Evolutionary conservation across 2,113 vertebrate genomes (phyloP).

Genomic region (Panthera leo): DNA sequence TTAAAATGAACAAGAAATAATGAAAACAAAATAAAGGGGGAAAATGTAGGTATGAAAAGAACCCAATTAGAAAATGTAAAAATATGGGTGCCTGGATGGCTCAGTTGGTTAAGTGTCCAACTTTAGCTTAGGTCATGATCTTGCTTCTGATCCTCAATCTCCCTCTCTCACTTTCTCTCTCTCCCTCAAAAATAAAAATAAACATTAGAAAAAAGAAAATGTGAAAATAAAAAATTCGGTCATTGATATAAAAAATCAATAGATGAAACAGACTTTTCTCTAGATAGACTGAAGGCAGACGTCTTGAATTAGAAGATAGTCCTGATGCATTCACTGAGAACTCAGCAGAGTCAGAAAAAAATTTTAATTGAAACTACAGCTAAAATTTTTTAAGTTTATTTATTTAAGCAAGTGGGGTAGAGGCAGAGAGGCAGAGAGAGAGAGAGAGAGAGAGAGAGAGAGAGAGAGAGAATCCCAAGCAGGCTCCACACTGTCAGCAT

Average conservation of each 20-base stretch:
- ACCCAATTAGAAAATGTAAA: neutral
- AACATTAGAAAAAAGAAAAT: neutral
- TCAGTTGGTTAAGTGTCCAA: neutral
- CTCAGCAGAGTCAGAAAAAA: neutral
- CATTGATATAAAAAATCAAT: neutral
- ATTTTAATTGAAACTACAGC: neutral
- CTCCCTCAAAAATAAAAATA: neutral
- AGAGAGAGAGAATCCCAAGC: too few species aligned
- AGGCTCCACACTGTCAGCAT: too few species aligned
- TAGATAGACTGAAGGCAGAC: neutral
- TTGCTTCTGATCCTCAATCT: neutral
- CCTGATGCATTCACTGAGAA: neutral
- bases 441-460: too few species aligned
- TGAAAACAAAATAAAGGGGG: neutral
- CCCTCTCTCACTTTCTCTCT: neutral
- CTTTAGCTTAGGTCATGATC: neutral
- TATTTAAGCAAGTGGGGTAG: too few species aligned
- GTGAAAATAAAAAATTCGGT: neutral
- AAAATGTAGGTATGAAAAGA: neutral
- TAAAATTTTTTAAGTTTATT: too few species aligned
- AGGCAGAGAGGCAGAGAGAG: too few species aligned
- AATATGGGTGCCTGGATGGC: neutral
- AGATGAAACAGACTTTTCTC: conserved; percentile 9
- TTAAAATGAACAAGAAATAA: conserved; percentile 9
- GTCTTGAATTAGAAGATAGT: neutral